These are phyloP conservation scores for Drosophila virilis DNA, from an alignment of 1,140 invertebrate genomes.

Conservation along the genomic window DNA sequence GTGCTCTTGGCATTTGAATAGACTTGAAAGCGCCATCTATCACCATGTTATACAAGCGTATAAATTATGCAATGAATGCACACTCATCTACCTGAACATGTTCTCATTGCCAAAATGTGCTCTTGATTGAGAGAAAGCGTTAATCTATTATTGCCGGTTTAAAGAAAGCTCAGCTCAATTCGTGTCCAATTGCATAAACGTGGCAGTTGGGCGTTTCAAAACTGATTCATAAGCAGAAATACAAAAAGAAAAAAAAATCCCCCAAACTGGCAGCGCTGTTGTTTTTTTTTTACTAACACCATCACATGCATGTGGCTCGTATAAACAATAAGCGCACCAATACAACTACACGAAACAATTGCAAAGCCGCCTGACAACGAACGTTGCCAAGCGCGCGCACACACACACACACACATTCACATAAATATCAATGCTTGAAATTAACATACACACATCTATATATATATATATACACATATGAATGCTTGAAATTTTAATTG, in stretches of 20 bases:
- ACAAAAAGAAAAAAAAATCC: conserved; percentile 3
- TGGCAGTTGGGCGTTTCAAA: conserved; percentile 16
- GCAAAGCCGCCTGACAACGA: conserved; percentile 1
- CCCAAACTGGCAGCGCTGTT: conserved; percentile 22
- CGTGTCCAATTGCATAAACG: conserved; percentile 12
- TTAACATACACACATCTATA: neutral
- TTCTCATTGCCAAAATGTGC: conserved; percentile 22
- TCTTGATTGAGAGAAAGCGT: neutral
- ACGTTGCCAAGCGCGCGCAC: neutral
- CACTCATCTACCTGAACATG: neutral
- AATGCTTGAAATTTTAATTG: neutral
- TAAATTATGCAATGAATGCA: conserved; percentile 40
- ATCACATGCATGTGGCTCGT: neutral
- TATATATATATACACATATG: neutral
- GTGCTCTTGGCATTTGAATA: conserved; percentile 16
- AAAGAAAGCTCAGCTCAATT: conserved; percentile 2
- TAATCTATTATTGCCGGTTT: conserved; percentile 22
- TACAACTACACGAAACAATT: neutral
- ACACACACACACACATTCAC: neutral
- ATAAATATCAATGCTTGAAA: neutral
- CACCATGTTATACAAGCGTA: conserved; percentile 30
- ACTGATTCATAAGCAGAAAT: conserved; percentile 34
- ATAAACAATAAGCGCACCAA: neutral
- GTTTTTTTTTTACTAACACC: neutral
- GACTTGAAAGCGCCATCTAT: conserved; percentile 23